Evolutionary conservation across 2,797 vertebrate genomes (phyloP), one percentile per base, ranked within the genome.

Genomic region (Chiroxiphia lanceolata): DNA sequence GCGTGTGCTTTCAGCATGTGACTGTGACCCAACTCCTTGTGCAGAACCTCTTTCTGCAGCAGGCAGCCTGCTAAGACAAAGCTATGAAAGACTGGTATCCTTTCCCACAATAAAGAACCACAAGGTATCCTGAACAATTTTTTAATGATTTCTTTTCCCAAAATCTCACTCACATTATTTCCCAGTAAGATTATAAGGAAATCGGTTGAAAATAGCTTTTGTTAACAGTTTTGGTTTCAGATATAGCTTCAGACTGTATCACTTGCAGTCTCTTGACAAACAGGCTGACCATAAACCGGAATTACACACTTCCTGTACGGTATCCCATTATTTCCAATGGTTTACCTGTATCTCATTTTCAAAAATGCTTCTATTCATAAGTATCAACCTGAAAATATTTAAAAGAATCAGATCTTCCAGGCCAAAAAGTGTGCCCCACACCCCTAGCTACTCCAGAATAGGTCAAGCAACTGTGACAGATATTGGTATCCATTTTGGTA

Each of bases 351-450:
- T 11, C 34, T 84, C 53, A 72, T 77, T 72, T 45, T 56, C 33
- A 75, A 61, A 60, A 86, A 68, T 7, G 21, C 63, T 90, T 91
- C 64, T 61, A 83, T 78, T 88, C 12, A 1, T 40, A 95, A 78
- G 23, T 19, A 79, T 33, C 68, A 91, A 77, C 22, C 44, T 67
- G 53, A 94, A 95, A 95, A 78, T 65, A 90, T 57, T 90, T 89
- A 50, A 19, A 94, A 91, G 54, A 91, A 61, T 34, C n/a, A 86
- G n/a, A 44, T 75, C 50, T 75, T 87, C 45, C 63, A 93, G 45
- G 59, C 20, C 81, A 79, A 50, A 92, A 90, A 74, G 9, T 2
- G 25, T 72, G 50, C 10, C 27, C 33, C 59, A 90, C 18, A 76
- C 6, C 6, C 76, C 48, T 54, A 50, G 45, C 44, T 75, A 91